phyloP scores from a whole-genome alignment of 2,888 invertebrate species.

The Anthoptus insignis region DNA sequence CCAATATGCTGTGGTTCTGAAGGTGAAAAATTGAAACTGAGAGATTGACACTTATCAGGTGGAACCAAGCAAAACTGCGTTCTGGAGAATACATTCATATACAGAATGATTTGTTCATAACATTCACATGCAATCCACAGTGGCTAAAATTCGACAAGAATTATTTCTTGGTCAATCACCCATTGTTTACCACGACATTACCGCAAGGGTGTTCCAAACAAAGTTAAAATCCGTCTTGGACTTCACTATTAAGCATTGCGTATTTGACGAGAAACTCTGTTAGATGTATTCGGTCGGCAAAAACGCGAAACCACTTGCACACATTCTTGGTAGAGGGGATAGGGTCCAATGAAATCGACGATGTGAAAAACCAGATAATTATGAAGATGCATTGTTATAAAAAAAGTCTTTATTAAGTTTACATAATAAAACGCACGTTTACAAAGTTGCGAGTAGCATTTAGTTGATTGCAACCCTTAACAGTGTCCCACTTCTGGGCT shows the following conservation, averaged over 20 bases:
- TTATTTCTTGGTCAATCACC: slow-evolving; percentile 29
- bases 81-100: slow-evolving; percentile 48
- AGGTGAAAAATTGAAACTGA: slow-evolving; percentile 59
- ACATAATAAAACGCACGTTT: too few relatives aligned
- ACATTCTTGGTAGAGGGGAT: too few relatives aligned
- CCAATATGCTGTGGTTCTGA: slow-evolving; percentile 55
- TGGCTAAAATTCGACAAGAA: slow-evolving; percentile 34
- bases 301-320: neutral
- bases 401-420: too few relatives aligned
- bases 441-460: too few relatives aligned
- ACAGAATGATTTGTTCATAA: slow-evolving; percentile 34
- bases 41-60: slow-evolving; percentile 51
- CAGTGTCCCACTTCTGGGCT: too few relatives aligned
- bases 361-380: too few relatives aligned
- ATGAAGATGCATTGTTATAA: too few relatives aligned
- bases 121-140: neutral
- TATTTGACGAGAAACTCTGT: neutral
- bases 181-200: slow-evolving; percentile 29
- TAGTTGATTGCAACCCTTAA: too few relatives aligned
- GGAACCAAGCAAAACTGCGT: slow-evolving; percentile 55
- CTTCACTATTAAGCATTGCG: neutral
- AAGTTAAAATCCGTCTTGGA: neutral
- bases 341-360: too few relatives aligned
- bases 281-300: neutral
- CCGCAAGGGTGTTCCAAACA: slow-evolving; percentile 15